A percentile compares a stretch with the other conserved stretches of the same genome.
Conservation (phyloP, 2,888 invertebrate species). For the Macrosiphum euphorbiae region DNA sequence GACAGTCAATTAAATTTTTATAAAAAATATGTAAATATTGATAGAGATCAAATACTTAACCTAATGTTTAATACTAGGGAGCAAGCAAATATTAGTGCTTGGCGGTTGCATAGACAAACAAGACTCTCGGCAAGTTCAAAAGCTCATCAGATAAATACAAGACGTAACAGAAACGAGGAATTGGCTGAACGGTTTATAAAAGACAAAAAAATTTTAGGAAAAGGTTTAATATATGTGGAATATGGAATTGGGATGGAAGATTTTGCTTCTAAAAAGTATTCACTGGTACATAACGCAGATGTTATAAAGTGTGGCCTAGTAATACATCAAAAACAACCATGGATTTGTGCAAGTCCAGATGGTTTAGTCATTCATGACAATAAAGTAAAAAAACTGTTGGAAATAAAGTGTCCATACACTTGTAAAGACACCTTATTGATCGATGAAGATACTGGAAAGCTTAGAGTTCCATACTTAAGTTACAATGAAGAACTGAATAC, state of each 20-base stretch:
- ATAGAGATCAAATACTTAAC: slow-evolving; percentile 55
- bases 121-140: slow-evolving; percentile 61
- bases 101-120: slow-evolving; percentile 49
- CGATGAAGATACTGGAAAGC: slow-evolving; percentile 35
- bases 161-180: slow-evolving; percentile 37
- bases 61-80: slow-evolving; percentile 51
- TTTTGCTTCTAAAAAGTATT: slow-evolving; percentile 57
- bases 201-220: slow-evolving; percentile 45
- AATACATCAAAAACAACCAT: slow-evolving; percentile 58
- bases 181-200: slow-evolving; percentile 51
- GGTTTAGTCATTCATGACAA: slow-evolving; percentile 34
- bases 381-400: slow-evolving; percentile 51
- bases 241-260: slow-evolving; percentile 60
- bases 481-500: slow-evolving; percentile 26
- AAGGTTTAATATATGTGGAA: slow-evolving; percentile 55
- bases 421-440: slow-evolving; percentile 57
- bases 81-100: slow-evolving; percentile 52
- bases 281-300: slow-evolving; percentile 8
- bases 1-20: slow-evolving; percentile 43
- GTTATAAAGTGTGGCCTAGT: slow-evolving; percentile 60
- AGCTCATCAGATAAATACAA: slow-evolving; percentile 58
- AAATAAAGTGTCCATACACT: slow-evolving; percentile 59
- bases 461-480: slow-evolving; percentile 53
- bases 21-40: slow-evolving; percentile 23
- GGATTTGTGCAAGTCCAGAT: slow-evolving; percentile 63